A percentile compares a stretch with the other conserved stretches of the same genome.
phyloP scores from a whole-genome alignment of 2,113 vertebrate genomes.

The Halichoerus grypus region DNA sequence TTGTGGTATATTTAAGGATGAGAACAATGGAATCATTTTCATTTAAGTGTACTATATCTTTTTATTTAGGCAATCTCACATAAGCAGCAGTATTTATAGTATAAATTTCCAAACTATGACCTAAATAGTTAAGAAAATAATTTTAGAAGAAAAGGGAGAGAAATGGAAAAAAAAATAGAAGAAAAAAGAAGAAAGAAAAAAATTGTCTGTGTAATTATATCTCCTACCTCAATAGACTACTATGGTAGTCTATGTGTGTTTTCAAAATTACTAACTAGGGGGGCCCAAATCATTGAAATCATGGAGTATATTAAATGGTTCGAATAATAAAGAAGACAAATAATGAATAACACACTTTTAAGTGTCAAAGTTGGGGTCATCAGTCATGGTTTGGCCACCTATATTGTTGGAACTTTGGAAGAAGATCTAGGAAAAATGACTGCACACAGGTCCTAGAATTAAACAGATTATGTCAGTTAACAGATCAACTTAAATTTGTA shows the following conservation, averaged over 20 bases:
- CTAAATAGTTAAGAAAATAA: not conserved
- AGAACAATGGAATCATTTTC: not conserved
- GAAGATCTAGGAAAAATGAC: not conserved
- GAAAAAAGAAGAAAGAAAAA: not conserved
- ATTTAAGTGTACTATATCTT: not conserved
- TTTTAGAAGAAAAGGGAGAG: not conserved
- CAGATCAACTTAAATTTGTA: not conserved
- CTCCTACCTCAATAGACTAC: not conserved
- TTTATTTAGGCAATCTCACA: not conserved
- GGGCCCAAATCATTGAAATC: not conserved
- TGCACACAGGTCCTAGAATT: not conserved
- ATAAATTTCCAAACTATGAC: not conserved
- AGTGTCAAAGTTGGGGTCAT: not conserved
- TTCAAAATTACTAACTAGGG: not conserved
- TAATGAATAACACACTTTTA: not conserved
- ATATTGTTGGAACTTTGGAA: not conserved
- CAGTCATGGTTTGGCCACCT: not conserved
- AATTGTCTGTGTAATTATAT: not conserved
- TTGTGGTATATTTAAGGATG: not conserved
- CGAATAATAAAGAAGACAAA: not conserved
- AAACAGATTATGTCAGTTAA: not conserved
- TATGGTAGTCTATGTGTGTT: not conserved
- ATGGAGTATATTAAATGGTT: not conserved
- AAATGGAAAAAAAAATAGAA: not conserved
- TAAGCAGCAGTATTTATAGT: not conserved